Evolutionary conservation across 2,888 invertebrate species (phyloP), one percentile per base, ranked within the genome.

Genomic region (Tipula vernalis): DNA sequence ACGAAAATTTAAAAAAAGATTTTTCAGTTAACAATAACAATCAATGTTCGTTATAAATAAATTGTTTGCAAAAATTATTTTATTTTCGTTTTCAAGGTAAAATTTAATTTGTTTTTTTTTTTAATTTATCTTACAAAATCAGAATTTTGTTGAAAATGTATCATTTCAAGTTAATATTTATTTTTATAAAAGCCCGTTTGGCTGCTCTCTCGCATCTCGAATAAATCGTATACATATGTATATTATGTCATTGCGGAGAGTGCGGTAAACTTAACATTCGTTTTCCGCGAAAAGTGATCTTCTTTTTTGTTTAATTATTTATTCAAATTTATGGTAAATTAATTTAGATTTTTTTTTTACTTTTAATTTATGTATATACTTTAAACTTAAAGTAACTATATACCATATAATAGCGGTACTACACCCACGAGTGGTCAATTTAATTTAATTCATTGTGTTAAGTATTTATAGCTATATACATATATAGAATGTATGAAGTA

Each of bases 341-440:
- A 71, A 71, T 71, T 71, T 28, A 18, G 71, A 71, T 28, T 28
- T 28, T 28, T 28, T 71, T 28, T 28, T 71, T 51, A 3, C 28
- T 71, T 71, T 28, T 71, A 71, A 71, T 71, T 71, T 71, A 10
- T 71, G 10, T 71, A 47, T n/a, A 51, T n/a, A 51, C 41, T 51
- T 28, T 51, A 51, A 51, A 51, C 51, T 51, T 10, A 71, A n/a
- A 28, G 28, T 28, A 28, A 28, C 28, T 28, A 28, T 28, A 71
- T 28, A 28, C 28, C 10, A 28, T 28, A 71, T 28, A 8, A 71
- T 71, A 12, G 28, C 10, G 28, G 8, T 18, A 71, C 28, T 71
- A 71, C 71, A 71, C 71, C 71, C 71, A 71, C 71, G 71, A 71
- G 71, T 71, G 71, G 71, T 71, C 71, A 71, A 71, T 71, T 71